Percentiles rank a stretch among this genome's conserved stretches.
These are phyloP conservation scores for Chaetops frenatus DNA, from an alignment of 2,113 vertebrate species.

Conservation along the genomic window DNA sequence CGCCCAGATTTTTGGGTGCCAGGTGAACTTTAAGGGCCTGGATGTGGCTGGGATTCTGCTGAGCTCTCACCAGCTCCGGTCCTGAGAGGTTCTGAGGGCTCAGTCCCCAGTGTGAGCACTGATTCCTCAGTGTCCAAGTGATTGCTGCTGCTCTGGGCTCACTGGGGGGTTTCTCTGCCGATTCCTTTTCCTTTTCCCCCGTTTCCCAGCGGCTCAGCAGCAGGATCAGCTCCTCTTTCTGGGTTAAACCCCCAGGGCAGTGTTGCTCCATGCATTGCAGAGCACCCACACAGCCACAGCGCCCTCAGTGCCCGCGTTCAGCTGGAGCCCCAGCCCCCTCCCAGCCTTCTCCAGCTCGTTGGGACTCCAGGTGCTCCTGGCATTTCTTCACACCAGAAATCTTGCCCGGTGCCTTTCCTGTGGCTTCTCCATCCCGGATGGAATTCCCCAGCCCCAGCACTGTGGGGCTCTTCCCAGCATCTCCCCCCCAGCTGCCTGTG, in stretches of 20 bases:
- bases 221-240: neutral
- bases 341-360: fast-evolving
- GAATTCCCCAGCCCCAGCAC: neutral
- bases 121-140: fast-evolving
- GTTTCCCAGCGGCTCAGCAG: neutral
- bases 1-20: fast-evolving
- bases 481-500: neutral
- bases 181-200: neutral
- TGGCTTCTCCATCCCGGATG: neutral
- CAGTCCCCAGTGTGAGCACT: fast-evolving
- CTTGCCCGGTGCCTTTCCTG: neutral
- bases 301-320: neutral
- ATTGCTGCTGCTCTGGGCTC: neutral
- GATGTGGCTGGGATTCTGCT: neutral
- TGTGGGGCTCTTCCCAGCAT: neutral
- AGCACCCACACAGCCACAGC: neutral
- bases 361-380: neutral
- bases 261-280: neutral
- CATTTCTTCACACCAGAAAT: neutral
- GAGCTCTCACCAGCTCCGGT: neutral
- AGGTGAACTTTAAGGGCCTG: fast-evolving
- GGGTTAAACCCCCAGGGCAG: neutral
- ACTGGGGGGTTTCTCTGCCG: fast-evolving
- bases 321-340: neutral
- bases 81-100: fast-evolving